These are phyloP conservation scores for Trematomus loennbergii DNA, from an alignment of 2,113 vertebrate genomes.

Conservation along the genomic window DNA sequence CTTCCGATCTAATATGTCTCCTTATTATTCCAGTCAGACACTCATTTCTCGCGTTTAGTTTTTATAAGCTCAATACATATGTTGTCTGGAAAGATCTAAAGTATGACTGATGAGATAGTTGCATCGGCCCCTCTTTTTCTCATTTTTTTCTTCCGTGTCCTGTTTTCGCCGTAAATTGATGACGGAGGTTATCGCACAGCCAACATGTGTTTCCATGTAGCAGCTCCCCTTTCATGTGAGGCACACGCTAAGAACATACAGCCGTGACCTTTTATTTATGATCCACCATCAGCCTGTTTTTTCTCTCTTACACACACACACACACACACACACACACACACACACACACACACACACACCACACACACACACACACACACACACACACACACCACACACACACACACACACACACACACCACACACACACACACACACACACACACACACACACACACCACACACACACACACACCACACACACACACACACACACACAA, in stretches of 20 bases:
- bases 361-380: not conserved
- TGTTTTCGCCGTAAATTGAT: conserved; percentile 19
- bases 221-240: conserved; percentile 30
- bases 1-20: not conserved
- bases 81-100: conserved; percentile 6
- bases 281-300: conserved; percentile 26
- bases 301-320: not conserved
- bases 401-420: not conserved
- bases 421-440: conserved; percentile 15
- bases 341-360: conserved; percentile 15
- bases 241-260: conserved; percentile 33
- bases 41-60: not conserved
- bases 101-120: not conserved
- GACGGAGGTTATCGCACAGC: conserved; percentile 43
- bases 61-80: not conserved
- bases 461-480: not conserved
- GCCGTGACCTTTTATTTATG: conserved; percentile 59
- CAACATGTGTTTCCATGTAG: conserved; percentile 68
- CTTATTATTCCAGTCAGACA: conserved; percentile 1
- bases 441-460: not conserved
- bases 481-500: conserved; percentile 29
- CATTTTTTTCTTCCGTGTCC: not conserved
- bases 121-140: conserved; percentile 4
- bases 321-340: not conserved
- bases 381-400: not conserved